Percentiles rank a stretch among this genome's conserved stretches.
These are phyloP conservation scores for Ascaphus truei DNA, from an alignment of 2,113 vertebrate genomes.

Conservation along the genomic window DNA sequence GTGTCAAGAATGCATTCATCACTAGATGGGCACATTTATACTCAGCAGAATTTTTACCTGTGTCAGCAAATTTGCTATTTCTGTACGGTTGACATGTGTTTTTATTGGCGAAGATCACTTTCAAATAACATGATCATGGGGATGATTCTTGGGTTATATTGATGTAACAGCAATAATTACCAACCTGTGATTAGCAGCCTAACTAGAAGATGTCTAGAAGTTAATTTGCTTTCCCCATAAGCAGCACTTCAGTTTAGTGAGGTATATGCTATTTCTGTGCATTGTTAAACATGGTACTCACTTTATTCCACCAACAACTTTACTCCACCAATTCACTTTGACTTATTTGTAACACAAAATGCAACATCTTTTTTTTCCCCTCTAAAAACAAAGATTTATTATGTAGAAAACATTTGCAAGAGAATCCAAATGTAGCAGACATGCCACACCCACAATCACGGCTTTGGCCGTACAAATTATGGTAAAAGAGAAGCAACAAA, in stretches of 20 bases:
- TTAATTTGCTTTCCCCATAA: slow-evolving; percentile 84
- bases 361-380: too few relatives aligned
- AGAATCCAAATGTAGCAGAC: too few relatives aligned
- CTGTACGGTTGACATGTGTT: slow-evolving; percentile 80
- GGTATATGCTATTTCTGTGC: slow-evolving; percentile 63
- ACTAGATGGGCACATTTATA: slow-evolving; percentile 66
- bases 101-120: slow-evolving; percentile 91
- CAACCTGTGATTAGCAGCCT: slow-evolving; percentile 82
- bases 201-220: slow-evolving; percentile 79
- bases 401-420: too few relatives aligned
- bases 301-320: too few relatives aligned
- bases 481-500: too few relatives aligned
- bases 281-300: too few relatives aligned
- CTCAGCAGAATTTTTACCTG: slow-evolving; percentile 83
- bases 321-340: too few relatives aligned
- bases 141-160: slow-evolving; percentile 76
- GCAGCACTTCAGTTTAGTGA: slow-evolving; percentile 68
- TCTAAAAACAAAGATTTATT: too few relatives aligned
- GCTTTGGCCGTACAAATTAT: too few relatives aligned
- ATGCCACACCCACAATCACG: too few relatives aligned
- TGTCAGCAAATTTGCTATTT: slow-evolving; percentile 97
- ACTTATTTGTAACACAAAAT: too few relatives aligned
- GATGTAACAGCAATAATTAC: slow-evolving; percentile 95
- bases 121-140: slow-evolving; percentile 94
- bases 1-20: slow-evolving; percentile 99